phyloP scores from a whole-genome alignment of 2,113 vertebrate species.

The Phalacrocorax pelagicus region DNA sequence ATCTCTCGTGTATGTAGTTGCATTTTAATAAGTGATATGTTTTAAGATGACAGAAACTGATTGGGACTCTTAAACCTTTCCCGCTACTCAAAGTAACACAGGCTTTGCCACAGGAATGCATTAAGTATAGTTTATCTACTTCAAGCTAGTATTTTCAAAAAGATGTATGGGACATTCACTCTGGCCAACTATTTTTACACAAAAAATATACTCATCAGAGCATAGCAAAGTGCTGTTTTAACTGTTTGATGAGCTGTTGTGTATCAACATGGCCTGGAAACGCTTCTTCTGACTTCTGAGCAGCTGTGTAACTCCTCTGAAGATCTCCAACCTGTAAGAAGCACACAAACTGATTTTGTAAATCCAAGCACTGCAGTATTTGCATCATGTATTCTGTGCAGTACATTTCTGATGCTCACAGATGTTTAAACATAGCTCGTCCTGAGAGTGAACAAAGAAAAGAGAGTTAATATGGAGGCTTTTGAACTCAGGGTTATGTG shows the following conservation, averaged over 20 bases:
- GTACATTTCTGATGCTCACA: background rate
- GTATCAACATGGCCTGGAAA: constrained; percentile 96
- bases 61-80: background rate
- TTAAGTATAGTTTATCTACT: background rate
- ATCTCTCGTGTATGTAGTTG: background rate
- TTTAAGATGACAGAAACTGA: background rate
- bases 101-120: background rate
- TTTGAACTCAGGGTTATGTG: background rate
- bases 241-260: constrained; percentile 87
- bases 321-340: constrained; percentile 89
- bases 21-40: background rate
- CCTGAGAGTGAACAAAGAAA: background rate
- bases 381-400: background rate
- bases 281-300: constrained; percentile 85
- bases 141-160: background rate
- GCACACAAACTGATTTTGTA: background rate
- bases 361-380: background rate
- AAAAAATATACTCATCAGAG: constrained; percentile 71
- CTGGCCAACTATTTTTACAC: background rate
- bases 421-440: background rate
- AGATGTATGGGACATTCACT: background rate
- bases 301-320: constrained; percentile 91
- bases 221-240: constrained; percentile 88
- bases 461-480: background rate
- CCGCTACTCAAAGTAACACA: background rate